Conservation (phyloP, 2,797 vertebrate species). For the Pelodytes ibericus region DNA sequence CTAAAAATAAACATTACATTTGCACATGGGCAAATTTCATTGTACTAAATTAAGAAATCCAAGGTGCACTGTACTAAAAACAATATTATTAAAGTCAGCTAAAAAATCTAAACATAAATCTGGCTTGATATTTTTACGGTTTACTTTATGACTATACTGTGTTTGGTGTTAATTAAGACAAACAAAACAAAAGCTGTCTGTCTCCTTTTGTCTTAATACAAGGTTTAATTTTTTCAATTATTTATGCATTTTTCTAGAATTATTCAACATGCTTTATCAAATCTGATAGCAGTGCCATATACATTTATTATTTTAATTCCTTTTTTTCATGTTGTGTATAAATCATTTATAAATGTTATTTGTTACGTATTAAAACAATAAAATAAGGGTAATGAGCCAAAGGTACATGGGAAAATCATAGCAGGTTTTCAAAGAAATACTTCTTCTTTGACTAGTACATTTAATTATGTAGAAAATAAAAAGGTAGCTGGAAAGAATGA, state of each 20-base stretch:
- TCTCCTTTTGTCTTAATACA: conserved; percentile 40
- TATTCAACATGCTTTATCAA: conserved; percentile 28
- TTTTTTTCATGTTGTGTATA: conserved; percentile 23
- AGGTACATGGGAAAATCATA: too few species aligned
- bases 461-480: background rate
- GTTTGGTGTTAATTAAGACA: conserved; percentile 53
- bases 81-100: conserved; percentile 37
- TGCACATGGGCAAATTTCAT: conserved; percentile 19
- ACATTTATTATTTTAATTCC: conserved; percentile 43
- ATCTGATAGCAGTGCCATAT: conserved; percentile 1
- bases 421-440: background rate
- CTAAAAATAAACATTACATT: conserved; percentile 18
- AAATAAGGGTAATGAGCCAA: conserved; percentile 6
- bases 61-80: conserved; percentile 35
- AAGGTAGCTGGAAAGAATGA: background rate
- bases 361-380: conserved; percentile 44
- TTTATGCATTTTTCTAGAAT: conserved; percentile 31
- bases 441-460: background rate
- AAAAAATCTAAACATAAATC: conserved; percentile 51
- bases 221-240: conserved; percentile 26
- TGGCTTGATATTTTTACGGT: conserved; percentile 48
- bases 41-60: conserved; percentile 33
- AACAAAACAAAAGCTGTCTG: conserved; percentile 42
- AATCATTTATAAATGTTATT: conserved; percentile 46
- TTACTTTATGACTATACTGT: conserved; percentile 46